phyloP scores from a whole-genome alignment of 2,113 vertebrate species.

The Strigops habroptila region DNA sequence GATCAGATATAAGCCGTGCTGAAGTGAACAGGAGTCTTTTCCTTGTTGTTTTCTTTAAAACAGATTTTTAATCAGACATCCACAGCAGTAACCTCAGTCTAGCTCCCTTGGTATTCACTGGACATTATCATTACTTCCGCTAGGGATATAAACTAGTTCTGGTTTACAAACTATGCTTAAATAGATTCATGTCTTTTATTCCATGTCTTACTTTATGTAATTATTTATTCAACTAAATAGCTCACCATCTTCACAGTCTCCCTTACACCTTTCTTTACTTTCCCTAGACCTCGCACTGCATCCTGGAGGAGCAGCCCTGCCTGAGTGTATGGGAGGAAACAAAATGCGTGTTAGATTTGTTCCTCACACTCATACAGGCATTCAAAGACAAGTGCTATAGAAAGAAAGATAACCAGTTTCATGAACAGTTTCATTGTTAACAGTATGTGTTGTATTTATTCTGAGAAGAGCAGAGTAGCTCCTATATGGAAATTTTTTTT shows the following conservation, averaged over 20 bases:
- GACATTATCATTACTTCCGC: not conserved
- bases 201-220: not conserved
- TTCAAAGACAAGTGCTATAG: fast-evolving
- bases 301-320: not conserved
- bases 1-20: not conserved
- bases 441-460: not conserved
- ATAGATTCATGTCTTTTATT: not conserved
- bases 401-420: not conserved
- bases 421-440: not conserved
- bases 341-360: not conserved
- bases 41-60: not conserved
- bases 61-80: not conserved
- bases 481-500: not conserved
- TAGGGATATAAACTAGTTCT: not conserved
- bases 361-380: not conserved
- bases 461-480: not conserved
- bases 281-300: not conserved
- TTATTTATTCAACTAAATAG: conserved; percentile 22
- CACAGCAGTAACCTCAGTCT: not conserved
- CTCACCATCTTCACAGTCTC: not conserved
- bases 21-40: not conserved
- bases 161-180: not conserved
- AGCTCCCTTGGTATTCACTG: not conserved
- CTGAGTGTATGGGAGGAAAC: not conserved
- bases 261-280: not conserved